These are phyloP conservation scores for Salmo trutta DNA, from an alignment of 2,797 vertebrate genomes.

Conservation along the genomic window DNA sequence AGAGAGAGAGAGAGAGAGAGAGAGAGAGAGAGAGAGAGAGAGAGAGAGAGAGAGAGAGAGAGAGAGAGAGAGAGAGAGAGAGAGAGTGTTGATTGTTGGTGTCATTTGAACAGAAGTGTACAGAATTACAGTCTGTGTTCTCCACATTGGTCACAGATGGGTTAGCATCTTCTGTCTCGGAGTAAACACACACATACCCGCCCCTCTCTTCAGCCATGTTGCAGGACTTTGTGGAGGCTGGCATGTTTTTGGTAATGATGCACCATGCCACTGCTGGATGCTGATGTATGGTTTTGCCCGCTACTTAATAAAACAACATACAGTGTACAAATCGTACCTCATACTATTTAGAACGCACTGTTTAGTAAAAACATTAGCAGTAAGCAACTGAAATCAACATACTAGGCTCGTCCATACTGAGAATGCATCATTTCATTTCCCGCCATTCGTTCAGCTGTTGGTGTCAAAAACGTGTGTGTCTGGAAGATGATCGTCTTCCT, in stretches of 20 bases:
- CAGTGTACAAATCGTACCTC: too few species aligned
- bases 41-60: not conserved
- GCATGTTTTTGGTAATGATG: not conserved
- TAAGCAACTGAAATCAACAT: too few species aligned
- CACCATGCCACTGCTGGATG: not conserved
- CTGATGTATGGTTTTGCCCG: not conserved
- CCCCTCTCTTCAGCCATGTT: not conserved
- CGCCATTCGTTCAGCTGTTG: not conserved
- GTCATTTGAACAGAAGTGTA: slow-evolving; percentile 4
- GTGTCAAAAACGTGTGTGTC: too few species aligned
- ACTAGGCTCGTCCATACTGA: too few species aligned
- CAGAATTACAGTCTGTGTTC: not conserved
- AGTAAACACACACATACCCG: not conserved
- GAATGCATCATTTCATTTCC: too few species aligned
- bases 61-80: not conserved
- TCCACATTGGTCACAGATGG: not conserved
- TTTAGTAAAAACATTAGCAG: too few species aligned
- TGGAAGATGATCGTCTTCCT: too few species aligned
- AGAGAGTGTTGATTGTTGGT: not conserved
- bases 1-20: not conserved
- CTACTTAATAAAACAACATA: not conserved
- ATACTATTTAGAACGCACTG: too few species aligned
- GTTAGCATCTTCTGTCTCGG: not conserved
- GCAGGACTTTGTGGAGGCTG: not conserved
- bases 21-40: not conserved